Conservation (phyloP, 1,140 invertebrate genomes). For the Apocrypta bakeri region DNA sequence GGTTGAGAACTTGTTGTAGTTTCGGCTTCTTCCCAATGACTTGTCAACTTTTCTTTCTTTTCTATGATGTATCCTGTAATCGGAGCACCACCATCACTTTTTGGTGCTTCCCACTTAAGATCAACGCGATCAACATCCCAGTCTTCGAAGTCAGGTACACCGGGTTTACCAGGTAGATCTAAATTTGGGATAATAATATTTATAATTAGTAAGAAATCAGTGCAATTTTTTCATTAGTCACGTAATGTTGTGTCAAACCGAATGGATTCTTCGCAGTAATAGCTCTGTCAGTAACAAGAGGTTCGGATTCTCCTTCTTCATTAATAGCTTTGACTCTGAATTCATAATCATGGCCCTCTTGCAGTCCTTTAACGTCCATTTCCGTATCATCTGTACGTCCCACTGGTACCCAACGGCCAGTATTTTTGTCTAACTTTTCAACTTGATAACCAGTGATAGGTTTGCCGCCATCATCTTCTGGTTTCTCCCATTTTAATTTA, state of each 20-base stretch:
- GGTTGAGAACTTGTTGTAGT: conserved; percentile 85
- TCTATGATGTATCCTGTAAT: conserved; percentile 98
- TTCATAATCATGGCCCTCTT: conserved; percentile 95
- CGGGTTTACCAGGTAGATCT: conserved; percentile 92
- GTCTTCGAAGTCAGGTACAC: conserved; percentile 90
- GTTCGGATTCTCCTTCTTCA: conserved; percentile 97
- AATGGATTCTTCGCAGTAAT: conserved; percentile 96
- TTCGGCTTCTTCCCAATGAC: conserved; percentile 92
- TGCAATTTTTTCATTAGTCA: neutral
- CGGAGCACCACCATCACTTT: conserved; percentile 92
- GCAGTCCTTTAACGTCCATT: conserved; percentile 92
- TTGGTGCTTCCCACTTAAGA: conserved; percentile 94
- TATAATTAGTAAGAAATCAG: conserved; percentile 20
- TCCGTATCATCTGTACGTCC: conserved; percentile 90
- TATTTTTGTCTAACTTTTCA: conserved; percentile 95
- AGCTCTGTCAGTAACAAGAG: conserved; percentile 89
- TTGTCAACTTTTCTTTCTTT: conserved; percentile 94
- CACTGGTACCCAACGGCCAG: conserved; percentile 95
- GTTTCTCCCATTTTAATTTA: conserved; percentile 97
- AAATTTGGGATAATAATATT: conserved; percentile 41
- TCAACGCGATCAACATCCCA: conserved; percentile 96
- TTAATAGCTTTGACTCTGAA: conserved; percentile 99
- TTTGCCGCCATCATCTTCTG: conserved; percentile 98
- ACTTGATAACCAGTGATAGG: conserved; percentile 97
- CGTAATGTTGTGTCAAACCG: conserved; percentile 74